phyloP scores from a whole-genome alignment of 1,140 invertebrate species.

The Daktulosphaira vitifoliae region DNA sequence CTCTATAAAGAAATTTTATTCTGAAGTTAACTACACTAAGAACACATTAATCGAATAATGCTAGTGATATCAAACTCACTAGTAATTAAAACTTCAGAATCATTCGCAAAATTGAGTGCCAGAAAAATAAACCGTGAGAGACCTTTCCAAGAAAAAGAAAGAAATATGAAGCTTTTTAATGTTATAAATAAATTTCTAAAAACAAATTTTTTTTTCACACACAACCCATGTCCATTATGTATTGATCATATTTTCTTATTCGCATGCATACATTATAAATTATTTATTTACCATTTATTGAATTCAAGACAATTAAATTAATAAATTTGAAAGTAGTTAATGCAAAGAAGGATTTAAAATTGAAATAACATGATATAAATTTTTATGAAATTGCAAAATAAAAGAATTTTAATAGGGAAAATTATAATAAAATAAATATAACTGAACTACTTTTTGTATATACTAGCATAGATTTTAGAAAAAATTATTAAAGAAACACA shows the following conservation, averaged over 20 bases:
- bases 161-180: constrained; percentile 26
- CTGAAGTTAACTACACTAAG: constrained; percentile 22
- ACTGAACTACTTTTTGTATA: too few species aligned
- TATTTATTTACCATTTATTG: not conserved
- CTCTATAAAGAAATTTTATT: constrained; percentile 15
- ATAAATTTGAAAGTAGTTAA: not conserved
- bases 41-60: constrained; percentile 20
- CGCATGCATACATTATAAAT: constrained; percentile 21
- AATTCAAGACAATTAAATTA: constrained; percentile 7
- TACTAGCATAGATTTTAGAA: too few species aligned
- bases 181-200: constrained; percentile 1
- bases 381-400: too few species aligned
- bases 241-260: constrained; percentile 9
- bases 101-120: constrained; percentile 28
- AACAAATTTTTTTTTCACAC: constrained; percentile 5
- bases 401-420: too few species aligned
- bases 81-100: constrained; percentile 16
- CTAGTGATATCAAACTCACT: constrained; percentile 25
- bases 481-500: too few species aligned
- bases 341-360: too few species aligned
- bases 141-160: constrained; percentile 16
- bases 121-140: constrained; percentile 24
- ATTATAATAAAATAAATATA: too few species aligned
- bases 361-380: too few species aligned
- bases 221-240: constrained; percentile 9